Base-by-base conservation (phyloP, 2,888 invertebrate genomes). In the Deroplatys truncata region DNA sequence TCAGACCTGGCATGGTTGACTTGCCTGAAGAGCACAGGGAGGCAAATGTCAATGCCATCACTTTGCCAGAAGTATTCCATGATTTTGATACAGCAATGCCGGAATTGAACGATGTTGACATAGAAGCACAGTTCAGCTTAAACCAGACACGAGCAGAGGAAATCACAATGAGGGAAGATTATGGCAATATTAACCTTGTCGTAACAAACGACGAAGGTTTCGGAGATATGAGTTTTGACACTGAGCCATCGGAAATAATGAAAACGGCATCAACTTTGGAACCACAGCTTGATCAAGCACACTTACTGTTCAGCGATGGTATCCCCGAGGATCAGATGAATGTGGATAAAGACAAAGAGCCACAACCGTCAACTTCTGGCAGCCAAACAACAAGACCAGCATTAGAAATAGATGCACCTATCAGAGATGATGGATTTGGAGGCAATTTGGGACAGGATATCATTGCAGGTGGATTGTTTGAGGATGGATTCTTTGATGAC, bases 91-190 rank as follows among this genome's bases (percentile, higher is more conserved):
- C 98, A 0, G 97, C 98, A 2, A 97, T 99, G 95, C 98, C 99
- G 0, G 99, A 99, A 93, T 94, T 99, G 92, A 98, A 98, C 94
- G 98, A 98, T 94, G 98, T 99, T 28, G 99, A 99, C 93, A 98
- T 99, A 92, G 98, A 98, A 94, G 98, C 98, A 0, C 99, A 99
- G 93, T 98, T 99, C 93, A 98, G 98, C 91, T 95, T 99, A 89
- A 99, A 99, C 93, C 99, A 99, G 93, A 99, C 99, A 13, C 95
- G 99, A 92, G 99, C 99, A 82, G 99, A 99, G 93, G 99, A 99
- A 94, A 99, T 99, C 91, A 99, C 99, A 9, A 98, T 99, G 97
- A 96, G 99, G 89, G 99, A 99, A 94, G 99, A 99, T 94, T 98
- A 98, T 93, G 98, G 98, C 3, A 98, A 97, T 91, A 95, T 99